Base-by-base conservation (phyloP, 2,113 vertebrate genomes). In the Panthera leo region DNA sequence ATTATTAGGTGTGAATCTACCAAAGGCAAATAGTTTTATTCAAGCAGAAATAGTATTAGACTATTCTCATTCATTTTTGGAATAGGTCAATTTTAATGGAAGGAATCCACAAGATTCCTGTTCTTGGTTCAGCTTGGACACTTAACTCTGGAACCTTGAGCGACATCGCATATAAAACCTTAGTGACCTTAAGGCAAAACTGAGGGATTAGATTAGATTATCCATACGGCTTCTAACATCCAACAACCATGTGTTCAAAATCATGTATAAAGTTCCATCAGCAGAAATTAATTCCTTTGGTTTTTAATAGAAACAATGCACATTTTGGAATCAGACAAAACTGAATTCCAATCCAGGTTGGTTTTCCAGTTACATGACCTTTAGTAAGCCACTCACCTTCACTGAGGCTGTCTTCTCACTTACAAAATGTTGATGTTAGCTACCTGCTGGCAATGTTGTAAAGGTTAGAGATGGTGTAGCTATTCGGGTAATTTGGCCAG, bases 341-440 rank as follows among this genome's bases (percentile, higher is more conserved):
- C 61, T 94, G 63, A 89, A 11, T 89, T 94, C 61, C 36, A 75
- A 36, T 36, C 27, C 34, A 82, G 36, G 42, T 85, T 91, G 31
- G 9, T 21, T 86, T 67, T 85, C 71, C 31, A 36, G 29, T 70
- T 85, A 29, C 19, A 65, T 27, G 58, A 78, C 31, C 36, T 53
- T 91, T 79, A 80, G 8, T 82, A 88, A 51, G 90, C 70, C 78
- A 27, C 36, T 93, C 45, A 55, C 71, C 36, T 75, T 84, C 55
- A 96, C 85, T 5, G 11, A 94, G 51, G 48, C 48, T 75, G 34
- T 86, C 79, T 91, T 58, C 70, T 97, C 93, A 48, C 45, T 90
- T 85, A 3, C 12, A 82, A 92, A 92, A 84, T 65, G 14, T 79
- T 15, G 4, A 73, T 36, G 36, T 58, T n/a, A 95, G 25, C 75